Percentiles rank a stretch among this genome's conserved stretches.
phyloP scores from a whole-genome alignment of 2,113 vertebrate species.

The Ranitomeya imitator region DNA sequence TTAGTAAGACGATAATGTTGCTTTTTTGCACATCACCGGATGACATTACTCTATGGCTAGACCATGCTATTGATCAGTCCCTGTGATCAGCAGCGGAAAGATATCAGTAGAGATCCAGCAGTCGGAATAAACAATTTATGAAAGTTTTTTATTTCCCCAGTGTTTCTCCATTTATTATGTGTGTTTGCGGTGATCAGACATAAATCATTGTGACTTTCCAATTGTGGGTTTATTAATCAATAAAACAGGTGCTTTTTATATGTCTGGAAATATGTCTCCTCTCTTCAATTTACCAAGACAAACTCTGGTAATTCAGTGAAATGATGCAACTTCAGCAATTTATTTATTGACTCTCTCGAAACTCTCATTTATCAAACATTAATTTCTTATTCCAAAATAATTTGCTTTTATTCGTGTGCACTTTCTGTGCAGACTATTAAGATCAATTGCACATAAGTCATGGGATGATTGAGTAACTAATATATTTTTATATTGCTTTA shows the following conservation, averaged over 20 bases:
- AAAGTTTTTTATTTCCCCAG: constrained; percentile 35
- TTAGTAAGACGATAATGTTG: not conserved
- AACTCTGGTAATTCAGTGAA: constrained; percentile 40
- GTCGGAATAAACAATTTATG: not conserved
- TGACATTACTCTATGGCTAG: not conserved
- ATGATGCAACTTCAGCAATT: constrained; percentile 41
- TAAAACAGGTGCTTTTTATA: constrained; percentile 49
- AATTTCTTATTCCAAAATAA: constrained; percentile 54
- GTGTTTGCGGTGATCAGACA: constrained; percentile 21
- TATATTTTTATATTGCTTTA: constrained; percentile 46
- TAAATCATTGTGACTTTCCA: constrained; percentile 46
- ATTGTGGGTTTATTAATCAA: constrained; percentile 50
- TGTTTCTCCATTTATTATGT: constrained; percentile 27
- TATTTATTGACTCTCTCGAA: constrained; percentile 51
- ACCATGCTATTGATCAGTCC: not conserved
- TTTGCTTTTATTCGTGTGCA: constrained; percentile 46
- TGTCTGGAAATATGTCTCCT: constrained; percentile 23
- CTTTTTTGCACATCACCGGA: not conserved
- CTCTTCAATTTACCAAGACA: constrained; percentile 43
- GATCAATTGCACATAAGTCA: constrained; percentile 46
- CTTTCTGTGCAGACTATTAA: constrained; percentile 40
- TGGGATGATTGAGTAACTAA: constrained; percentile 47
- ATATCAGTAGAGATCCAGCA: not conserved
- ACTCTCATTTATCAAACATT: constrained; percentile 50
- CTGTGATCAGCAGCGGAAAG: too few relatives aligned